Percentiles rank a stretch among this genome's conserved stretches.
Evolutionary conservation across 2,113 vertebrate species (phyloP).

Genomic region (Chrysochloris asiatica): DNA sequence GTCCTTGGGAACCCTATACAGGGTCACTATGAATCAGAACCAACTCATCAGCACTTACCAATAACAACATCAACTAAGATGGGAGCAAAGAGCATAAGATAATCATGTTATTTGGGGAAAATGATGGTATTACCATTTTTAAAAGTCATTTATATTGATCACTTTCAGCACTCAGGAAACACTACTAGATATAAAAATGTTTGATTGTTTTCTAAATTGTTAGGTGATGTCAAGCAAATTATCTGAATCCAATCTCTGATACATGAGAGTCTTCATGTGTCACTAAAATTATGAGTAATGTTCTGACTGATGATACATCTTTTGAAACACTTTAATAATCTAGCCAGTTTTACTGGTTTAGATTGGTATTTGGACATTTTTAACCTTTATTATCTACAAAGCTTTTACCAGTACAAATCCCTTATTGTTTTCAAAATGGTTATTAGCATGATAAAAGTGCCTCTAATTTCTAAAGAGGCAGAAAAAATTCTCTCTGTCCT

Average conservation of each 20-base stretch:
- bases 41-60: too few relatives aligned
- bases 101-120: constrained; percentile 52
- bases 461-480: constrained; percentile 9
- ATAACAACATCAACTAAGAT: too few relatives aligned
- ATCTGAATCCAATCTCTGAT: neutral
- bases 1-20: too few relatives aligned
- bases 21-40: too few relatives aligned
- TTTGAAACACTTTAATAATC: constrained; percentile 50
- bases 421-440: constrained; percentile 40
- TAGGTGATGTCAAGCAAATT: constrained; percentile 58
- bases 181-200: constrained; percentile 8
- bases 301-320: constrained; percentile 36
- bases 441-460: constrained; percentile 31
- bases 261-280: neutral
- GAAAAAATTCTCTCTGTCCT: constrained; percentile 6
- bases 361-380: constrained; percentile 50
- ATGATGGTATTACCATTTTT: neutral
- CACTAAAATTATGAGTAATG: constrained; percentile 50
- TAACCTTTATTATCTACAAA: constrained; percentile 33
- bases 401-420: neutral
- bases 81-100: neutral
- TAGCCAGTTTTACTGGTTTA: neutral
- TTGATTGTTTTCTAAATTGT: constrained; percentile 61
- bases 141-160: constrained; percentile 54
- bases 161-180: constrained; percentile 40